A percentile compares a stretch with the other conserved stretches of the same genome.
phyloP scores from a whole-genome alignment of 1,140 invertebrate genomes.

The Leptonema lineaticorne region DNA sequence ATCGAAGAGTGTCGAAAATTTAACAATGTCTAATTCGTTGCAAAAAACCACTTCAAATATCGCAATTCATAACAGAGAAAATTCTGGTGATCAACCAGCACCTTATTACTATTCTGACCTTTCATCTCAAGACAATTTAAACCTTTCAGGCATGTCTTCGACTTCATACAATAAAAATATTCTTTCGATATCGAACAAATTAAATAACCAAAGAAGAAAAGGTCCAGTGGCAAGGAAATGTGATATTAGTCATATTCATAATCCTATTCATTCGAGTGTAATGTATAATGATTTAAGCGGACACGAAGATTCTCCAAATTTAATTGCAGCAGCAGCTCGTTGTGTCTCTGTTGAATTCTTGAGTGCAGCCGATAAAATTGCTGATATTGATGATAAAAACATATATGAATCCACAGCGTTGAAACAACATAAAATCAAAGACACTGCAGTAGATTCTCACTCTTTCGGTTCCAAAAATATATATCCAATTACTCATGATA shows the following conservation, averaged over 20 bases:
- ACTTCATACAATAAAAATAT: conserved; percentile 51
- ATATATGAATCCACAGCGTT: conserved; percentile 71
- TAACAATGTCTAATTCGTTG: neutral
- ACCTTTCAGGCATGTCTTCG: conserved; percentile 44
- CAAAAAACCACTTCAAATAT: conserved; percentile 42
- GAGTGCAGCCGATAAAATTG: conserved; percentile 65
- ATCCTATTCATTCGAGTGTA: conserved; percentile 64
- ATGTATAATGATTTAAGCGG: conserved; percentile 47
- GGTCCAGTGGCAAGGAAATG: conserved; percentile 63
- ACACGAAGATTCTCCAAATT: conserved; percentile 54
- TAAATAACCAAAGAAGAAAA: conserved; percentile 70
- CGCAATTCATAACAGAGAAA: conserved; percentile 54
- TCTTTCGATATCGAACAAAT: conserved; percentile 51
- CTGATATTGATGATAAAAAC: conserved; percentile 73
- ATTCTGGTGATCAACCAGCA: conserved; percentile 62
- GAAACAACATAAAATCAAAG: conserved; percentile 60
- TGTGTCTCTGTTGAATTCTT: conserved; percentile 68
- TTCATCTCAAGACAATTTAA: conserved; percentile 57
- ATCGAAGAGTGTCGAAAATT: conserved; percentile 21
- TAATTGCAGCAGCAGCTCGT: conserved; percentile 63
- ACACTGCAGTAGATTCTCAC: conserved; percentile 44
- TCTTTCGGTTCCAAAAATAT: conserved; percentile 54
- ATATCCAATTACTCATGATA: conserved; percentile 54
- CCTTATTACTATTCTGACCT: conserved; percentile 88
- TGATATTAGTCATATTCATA: conserved; percentile 77